Conservation (phyloP, 2,797 vertebrate genomes). For the Rhinella marina region DNA sequence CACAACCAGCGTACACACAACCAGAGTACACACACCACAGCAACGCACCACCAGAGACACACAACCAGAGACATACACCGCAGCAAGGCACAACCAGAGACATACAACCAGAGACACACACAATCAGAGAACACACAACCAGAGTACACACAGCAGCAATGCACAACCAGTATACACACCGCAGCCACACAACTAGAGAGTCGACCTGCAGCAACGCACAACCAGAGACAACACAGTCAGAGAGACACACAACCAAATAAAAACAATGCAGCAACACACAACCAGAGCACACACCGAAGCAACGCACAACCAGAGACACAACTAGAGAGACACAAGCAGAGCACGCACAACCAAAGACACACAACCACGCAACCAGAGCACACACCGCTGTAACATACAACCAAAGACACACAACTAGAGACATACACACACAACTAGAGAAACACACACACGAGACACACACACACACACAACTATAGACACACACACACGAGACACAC, state of each 20-base stretch:
- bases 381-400: background rate
- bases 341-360: background rate
- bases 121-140: background rate
- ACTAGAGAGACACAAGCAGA: background rate
- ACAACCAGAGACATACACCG: background rate
- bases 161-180: background rate
- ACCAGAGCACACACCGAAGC: background rate
- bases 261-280: background rate
- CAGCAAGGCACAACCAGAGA: background rate
- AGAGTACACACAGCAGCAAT: background rate
- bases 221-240: background rate
- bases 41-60: background rate
- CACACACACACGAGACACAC: background rate
- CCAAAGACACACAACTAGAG: background rate
- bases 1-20: background rate
- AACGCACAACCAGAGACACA: background rate
- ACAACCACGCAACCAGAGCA: background rate
- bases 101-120: background rate
- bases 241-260: background rate
- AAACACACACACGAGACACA: no score
- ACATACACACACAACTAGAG: background rate
- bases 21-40: no score
- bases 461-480: background rate
- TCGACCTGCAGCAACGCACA: background rate
- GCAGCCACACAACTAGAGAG: background rate